A percentile compares a stretch with the other conserved stretches of the same genome.
phyloP scores from a whole-genome alignment of 1,140 invertebrate species.

The Eubasilissa regina region DNA sequence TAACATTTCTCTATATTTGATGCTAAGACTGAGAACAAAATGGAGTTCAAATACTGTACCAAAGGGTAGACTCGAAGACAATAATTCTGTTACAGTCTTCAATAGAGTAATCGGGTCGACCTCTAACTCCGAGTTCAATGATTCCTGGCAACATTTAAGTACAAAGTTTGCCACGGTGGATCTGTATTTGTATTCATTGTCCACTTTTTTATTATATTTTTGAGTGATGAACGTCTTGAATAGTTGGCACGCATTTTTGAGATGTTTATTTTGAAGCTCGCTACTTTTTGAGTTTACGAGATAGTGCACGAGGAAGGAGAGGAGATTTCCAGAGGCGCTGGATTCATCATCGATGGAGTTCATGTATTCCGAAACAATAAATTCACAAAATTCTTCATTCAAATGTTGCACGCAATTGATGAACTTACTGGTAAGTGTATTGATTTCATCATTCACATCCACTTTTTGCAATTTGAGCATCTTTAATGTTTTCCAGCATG shows the following conservation, averaged over 20 bases:
- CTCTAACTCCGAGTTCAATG: conserved; percentile 6
- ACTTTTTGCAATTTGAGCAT: conserved; percentile 36
- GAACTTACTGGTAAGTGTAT: conserved; percentile 1
- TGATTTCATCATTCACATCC: conserved; percentile 25
- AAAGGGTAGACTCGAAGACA: conserved; percentile 36
- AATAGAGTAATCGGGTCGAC: conserved; percentile 40
- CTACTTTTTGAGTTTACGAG: conserved; percentile 33
- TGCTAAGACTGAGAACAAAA: conserved; percentile 12
- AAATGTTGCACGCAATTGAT: conserved; percentile 22
- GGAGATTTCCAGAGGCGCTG: conserved; percentile 22
- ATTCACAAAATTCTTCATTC: conserved; percentile 48
- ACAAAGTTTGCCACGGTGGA: conserved; percentile 31
- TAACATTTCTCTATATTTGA: neutral
- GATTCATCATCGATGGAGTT: conserved; percentile 9
- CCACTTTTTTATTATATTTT: conserved; percentile 37
- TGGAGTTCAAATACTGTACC: conserved; percentile 23
- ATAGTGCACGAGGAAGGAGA: conserved; percentile 44
- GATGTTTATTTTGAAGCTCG: conserved; percentile 42
- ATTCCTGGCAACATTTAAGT: conserved; percentile 24
- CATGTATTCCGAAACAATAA: conserved; percentile 48
- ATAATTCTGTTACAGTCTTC: conserved; percentile 23
- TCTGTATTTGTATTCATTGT: neutral
- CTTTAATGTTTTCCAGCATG: conserved; percentile 41
- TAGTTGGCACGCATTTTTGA: conserved; percentile 34
- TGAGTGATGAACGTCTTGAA: conserved; percentile 44